Conservation (phyloP, 1,140 invertebrate species). For the Zaprionus kolodkinae region DNA sequence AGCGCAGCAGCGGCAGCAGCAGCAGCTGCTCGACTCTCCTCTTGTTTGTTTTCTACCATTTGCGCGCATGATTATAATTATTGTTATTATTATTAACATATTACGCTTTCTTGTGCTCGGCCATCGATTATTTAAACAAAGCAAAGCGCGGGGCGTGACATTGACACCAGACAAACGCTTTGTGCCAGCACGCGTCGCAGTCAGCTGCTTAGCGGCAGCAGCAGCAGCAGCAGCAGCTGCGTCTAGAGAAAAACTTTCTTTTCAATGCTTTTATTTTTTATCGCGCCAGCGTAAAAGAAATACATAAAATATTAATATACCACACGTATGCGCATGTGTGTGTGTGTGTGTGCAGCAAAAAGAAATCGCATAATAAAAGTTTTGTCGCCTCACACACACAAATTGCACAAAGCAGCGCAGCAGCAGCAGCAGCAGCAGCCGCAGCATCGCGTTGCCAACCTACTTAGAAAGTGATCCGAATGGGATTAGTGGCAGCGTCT, state of each 20-base stretch:
- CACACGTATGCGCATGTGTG: background rate
- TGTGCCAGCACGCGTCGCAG: conserved; percentile 38
- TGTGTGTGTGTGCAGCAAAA: conserved; percentile 47
- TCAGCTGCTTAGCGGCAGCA: background rate
- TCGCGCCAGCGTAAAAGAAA: conserved; percentile 12
- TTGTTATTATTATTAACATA: conserved; percentile 49
- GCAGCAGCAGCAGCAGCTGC: background rate
- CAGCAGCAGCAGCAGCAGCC: background rate
- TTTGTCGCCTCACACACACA: conserved; percentile 47
- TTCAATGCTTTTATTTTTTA: conserved; percentile 48
- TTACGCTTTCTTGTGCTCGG: conserved; percentile 62
- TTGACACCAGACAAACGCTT: conserved; percentile 63
- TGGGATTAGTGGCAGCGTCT: conserved; percentile 51
- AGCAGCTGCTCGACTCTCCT: background rate
- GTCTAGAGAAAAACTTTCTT: conserved; percentile 62
- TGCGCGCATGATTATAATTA: conserved; percentile 54
- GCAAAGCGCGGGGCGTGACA: conserved; percentile 66
- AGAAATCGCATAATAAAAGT: conserved; percentile 56
- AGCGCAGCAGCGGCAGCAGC: background rate
- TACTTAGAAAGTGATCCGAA: conserved; percentile 71
- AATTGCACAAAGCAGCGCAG: conserved; percentile 29
- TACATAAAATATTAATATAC: conserved; percentile 29
- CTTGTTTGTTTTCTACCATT: conserved; percentile 69
- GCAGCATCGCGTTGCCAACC: conserved; percentile 14
- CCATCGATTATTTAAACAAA: conserved; percentile 59